Evolutionary conservation across 2,113 vertebrate species (phyloP).

Genomic region (Charina bottae): DNA sequence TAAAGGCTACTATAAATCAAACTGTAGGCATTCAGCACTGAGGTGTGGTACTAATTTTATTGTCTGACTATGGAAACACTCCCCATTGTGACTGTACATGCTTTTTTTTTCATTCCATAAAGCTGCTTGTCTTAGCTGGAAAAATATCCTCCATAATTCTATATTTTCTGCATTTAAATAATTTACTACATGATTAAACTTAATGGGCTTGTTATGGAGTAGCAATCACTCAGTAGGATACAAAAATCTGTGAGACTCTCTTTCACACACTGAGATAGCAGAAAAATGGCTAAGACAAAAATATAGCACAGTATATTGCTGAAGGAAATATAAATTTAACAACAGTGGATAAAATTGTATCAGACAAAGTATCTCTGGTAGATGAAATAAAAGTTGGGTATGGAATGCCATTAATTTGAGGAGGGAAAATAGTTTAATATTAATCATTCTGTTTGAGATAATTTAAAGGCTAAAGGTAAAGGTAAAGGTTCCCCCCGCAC

Average conservation of each 20-base stretch:
- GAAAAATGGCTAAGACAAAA: background rate
- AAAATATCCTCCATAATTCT: background rate
- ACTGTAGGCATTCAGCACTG: background rate
- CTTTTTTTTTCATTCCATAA: background rate
- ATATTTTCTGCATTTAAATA: conserved; percentile 22
- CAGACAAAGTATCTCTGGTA: background rate
- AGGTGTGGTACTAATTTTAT: background rate
- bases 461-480: background rate
- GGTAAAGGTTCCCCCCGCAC: no score
- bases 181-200: conserved; percentile 4
- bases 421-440: background rate
- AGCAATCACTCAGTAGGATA: conserved; percentile 5
- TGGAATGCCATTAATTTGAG: background rate
- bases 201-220: conserved; percentile 3
- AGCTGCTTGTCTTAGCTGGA: background rate
- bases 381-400: background rate
- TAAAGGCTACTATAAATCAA: background rate
- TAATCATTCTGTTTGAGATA: background rate
- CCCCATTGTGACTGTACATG: background rate
- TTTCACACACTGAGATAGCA: conserved; percentile 9
- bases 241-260: background rate
- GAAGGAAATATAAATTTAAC: background rate
- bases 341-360: background rate
- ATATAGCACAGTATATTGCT: background rate
- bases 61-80: background rate